A percentile compares a stretch with the other conserved stretches of the same genome.
Conservation (phyloP, 2,113 vertebrate genomes). For the Chionomys nivalis region DNA sequence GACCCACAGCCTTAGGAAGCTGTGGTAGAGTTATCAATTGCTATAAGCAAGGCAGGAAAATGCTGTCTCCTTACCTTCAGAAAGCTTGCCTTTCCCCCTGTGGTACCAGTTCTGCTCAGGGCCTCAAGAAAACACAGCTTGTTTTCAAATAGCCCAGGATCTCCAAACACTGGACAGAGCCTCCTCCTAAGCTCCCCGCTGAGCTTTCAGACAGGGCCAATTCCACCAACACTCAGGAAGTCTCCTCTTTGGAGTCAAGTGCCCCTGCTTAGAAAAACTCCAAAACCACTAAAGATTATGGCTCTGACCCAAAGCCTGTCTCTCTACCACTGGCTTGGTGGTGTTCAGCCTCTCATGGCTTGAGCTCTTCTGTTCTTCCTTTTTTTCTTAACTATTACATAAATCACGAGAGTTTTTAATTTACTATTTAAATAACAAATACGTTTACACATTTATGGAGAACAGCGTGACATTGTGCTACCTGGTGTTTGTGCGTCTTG, state of each 20-base stretch:
- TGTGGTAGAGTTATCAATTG: background rate
- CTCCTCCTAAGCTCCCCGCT: background rate
- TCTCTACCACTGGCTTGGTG: background rate
- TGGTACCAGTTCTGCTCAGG: background rate
- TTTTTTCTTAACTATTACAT: background rate
- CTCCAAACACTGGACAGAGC: background rate
- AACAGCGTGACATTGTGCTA: background rate
- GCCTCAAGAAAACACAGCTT: background rate
- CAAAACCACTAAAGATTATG: background rate
- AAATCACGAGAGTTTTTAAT: background rate
- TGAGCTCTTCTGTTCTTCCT: background rate
- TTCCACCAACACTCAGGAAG: background rate
- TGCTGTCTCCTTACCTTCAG: background rate
- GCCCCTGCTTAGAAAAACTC: background rate
- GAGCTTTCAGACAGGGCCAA: background rate
- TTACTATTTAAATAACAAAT: background rate
- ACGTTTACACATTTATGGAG: background rate
- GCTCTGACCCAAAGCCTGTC: background rate
- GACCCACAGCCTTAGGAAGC: fast-evolving
- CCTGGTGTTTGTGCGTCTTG: background rate
- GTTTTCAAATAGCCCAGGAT: background rate
- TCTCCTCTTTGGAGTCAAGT: background rate
- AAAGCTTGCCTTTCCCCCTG: background rate
- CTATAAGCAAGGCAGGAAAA: background rate
- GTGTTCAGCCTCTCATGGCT: background rate